Conservation (phyloP, 2,113 vertebrate species). For the Stictonetta naevosa region DNA sequence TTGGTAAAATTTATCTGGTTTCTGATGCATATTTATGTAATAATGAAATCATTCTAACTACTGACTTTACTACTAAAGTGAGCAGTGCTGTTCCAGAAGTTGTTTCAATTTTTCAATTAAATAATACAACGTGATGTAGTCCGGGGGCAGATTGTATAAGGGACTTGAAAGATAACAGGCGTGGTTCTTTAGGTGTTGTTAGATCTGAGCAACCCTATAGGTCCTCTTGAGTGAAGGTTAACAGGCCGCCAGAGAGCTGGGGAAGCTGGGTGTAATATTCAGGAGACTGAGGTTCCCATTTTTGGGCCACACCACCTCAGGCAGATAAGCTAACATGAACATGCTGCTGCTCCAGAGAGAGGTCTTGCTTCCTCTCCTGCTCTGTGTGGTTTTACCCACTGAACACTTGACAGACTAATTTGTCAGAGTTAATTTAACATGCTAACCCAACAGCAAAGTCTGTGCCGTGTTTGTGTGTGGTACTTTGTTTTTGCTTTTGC, state of each 20-base stretch:
- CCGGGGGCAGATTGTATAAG: not conserved
- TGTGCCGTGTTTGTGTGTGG: not conserved
- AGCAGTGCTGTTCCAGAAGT: not conserved
- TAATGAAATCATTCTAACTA: not conserved
- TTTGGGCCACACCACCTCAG: not conserved
- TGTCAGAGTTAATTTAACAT: conserved; percentile 12
- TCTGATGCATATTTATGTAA: not conserved
- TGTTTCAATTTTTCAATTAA: not conserved
- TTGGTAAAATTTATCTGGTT: not conserved
- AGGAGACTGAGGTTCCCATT: not conserved
- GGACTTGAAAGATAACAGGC: not conserved
- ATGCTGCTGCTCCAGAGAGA: rapidly evolving
- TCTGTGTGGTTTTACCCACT: not conserved
- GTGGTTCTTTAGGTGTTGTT: not conserved
- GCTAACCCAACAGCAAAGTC: not conserved
- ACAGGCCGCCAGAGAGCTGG: not conserved
- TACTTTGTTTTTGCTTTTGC: not conserved
- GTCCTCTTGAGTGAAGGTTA: conserved; percentile 12
- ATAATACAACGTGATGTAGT: not conserved
- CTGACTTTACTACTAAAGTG: not conserved
- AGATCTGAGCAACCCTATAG: no score
- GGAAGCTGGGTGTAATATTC: not conserved
- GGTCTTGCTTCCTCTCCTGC: not conserved
- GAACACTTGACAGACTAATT: not conserved
- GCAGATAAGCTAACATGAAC: not conserved